A percentile compares a stretch with the other conserved stretches of the same genome.
These are phyloP conservation scores for Polypedilum pembai DNA, from an alignment of 1,140 invertebrate genomes.

Conservation along the genomic window DNA sequence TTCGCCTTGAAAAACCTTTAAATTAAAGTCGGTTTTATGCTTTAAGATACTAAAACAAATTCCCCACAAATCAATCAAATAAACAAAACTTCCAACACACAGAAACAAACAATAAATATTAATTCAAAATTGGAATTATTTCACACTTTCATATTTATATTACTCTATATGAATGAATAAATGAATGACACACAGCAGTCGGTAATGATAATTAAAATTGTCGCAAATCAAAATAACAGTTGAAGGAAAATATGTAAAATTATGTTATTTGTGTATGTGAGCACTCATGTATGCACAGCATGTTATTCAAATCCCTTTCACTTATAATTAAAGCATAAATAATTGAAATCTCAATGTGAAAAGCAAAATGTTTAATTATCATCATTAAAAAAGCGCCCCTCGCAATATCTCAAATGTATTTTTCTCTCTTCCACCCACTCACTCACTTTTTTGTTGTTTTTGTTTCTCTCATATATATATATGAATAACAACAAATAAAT, in stretches of 20 bases:
- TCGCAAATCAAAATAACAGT: neutral
- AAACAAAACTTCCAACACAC: too few relatives aligned
- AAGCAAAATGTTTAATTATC: conserved; percentile 14
- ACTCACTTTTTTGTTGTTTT: neutral
- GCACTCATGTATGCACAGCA: neutral
- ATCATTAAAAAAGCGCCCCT: conserved; percentile 10
- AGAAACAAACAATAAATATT: too few relatives aligned
- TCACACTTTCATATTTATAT: too few relatives aligned
- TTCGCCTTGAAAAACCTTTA: too few relatives aligned
- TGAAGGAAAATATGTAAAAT: neutral
- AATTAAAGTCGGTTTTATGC: too few relatives aligned
- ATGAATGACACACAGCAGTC: too few relatives aligned
- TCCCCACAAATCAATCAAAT: too few relatives aligned
- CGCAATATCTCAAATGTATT: neutral
- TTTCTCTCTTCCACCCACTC: neutral
- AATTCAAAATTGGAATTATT: too few relatives aligned
- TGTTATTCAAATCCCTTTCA: neutral
- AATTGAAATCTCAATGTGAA: conserved; percentile 18
- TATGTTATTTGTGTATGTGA: neutral
- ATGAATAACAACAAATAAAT: conserved; percentile 7
- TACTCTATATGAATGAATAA: too few relatives aligned
- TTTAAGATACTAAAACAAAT: too few relatives aligned
- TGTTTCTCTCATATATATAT: neutral
- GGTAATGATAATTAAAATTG: neutral
- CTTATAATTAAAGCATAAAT: conserved; percentile 19